Conservation (phyloP, 2,888 invertebrate genomes). For the Scaptomyza cyrtandrae region DNA sequence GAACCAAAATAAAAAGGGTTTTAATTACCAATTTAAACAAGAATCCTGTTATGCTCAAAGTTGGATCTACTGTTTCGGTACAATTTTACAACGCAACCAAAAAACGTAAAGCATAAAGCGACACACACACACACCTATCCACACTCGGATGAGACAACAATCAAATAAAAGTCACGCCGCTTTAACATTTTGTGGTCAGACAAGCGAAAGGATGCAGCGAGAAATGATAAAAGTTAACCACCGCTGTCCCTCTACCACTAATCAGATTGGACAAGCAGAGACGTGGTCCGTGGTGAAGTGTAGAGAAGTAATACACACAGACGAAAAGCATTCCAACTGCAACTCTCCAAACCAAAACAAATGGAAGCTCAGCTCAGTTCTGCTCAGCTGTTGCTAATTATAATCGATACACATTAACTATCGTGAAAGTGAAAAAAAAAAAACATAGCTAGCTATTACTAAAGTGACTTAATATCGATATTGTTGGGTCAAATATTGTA, state of each 20-base stretch:
- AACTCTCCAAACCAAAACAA: too few relatives aligned
- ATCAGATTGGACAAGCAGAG: too few relatives aligned
- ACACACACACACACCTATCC: constrained; percentile 51
- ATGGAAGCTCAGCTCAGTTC: too few relatives aligned
- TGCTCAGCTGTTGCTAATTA: too few relatives aligned
- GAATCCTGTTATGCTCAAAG: constrained; percentile 65
- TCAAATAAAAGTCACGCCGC: constrained; percentile 78
- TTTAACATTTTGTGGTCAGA: constrained; percentile 74
- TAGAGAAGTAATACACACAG: too few relatives aligned
- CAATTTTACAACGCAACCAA: constrained; percentile 58
- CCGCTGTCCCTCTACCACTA: too few relatives aligned
- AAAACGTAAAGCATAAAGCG: too few relatives aligned
- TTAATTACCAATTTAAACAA: constrained; percentile 68
- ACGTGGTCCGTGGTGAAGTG: too few relatives aligned
- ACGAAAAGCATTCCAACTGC: too few relatives aligned
- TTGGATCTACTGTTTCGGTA: constrained; percentile 71
- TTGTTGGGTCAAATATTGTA: neutral
- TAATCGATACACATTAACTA: neutral
- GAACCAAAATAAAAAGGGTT: too few relatives aligned
- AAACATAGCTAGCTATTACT: neutral
- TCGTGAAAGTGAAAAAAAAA: neutral
- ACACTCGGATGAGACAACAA: too few relatives aligned
- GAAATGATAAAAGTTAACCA: too few relatives aligned
- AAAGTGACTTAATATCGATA: neutral
- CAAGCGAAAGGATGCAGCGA: constrained; percentile 7